phyloP scores from a whole-genome alignment of 92 coral and sea anemone species.

The Parazoanthus swiftii region DNA sequence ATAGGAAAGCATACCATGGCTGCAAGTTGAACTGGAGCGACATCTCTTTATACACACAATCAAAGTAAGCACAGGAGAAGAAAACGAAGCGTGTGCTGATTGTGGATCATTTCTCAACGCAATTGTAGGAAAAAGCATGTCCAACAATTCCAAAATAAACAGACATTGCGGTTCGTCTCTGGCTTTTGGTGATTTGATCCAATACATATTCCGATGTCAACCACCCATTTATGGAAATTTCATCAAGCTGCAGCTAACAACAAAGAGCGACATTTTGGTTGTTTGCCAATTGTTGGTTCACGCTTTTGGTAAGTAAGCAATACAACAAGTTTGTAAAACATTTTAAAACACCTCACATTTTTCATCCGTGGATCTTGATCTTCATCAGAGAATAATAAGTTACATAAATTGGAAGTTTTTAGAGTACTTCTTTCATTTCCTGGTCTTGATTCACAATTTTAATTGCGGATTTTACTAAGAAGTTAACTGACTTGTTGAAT shows the following conservation, averaged over 20 bases:
- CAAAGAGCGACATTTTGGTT: not conserved
- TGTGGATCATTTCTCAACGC: slow-evolving; percentile 10
- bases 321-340: not conserved
- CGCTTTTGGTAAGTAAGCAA: slow-evolving; percentile 14
- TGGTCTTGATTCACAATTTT: too few relatives aligned
- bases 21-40: not conserved
- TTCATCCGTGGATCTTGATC: too few relatives aligned
- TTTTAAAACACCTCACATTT: too few relatives aligned
- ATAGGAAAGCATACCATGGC: slow-evolving; percentile 10
- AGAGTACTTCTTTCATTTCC: too few relatives aligned
- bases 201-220: not conserved
- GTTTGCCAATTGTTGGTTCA: slow-evolving; percentile 7
- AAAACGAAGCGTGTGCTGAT: not conserved
- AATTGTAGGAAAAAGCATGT: not conserved
- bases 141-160: not conserved
- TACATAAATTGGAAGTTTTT: too few relatives aligned
- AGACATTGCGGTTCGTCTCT: not conserved
- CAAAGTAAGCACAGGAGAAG: not conserved
- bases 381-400: too few relatives aligned
- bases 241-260: not conserved
- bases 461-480: too few relatives aligned
- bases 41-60: slow-evolving; percentile 1
- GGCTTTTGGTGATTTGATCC: slow-evolving; percentile 6
- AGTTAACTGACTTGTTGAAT: too few relatives aligned
- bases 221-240: not conserved